These are phyloP conservation scores for Harlomillsia oculata DNA, from an alignment of 1,140 invertebrate genomes.

Conservation along the genomic window DNA sequence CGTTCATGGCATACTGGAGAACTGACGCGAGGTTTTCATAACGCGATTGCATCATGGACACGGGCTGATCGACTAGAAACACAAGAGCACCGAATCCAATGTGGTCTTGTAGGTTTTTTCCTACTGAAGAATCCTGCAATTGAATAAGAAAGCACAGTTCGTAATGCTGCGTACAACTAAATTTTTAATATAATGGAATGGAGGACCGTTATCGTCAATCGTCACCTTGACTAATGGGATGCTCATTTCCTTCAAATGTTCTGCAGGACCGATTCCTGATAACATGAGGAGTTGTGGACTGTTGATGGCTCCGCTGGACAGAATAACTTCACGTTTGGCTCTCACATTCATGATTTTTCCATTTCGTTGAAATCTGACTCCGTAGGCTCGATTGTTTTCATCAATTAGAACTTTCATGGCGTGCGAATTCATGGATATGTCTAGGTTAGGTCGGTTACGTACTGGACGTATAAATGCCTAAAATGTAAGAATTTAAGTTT, in stretches of 20 bases:
- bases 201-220: neutral
- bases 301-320: conserved; percentile 50
- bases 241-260: conserved; percentile 41
- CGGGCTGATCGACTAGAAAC: conserved; percentile 65
- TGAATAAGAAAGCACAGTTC: neutral
- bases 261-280: conserved; percentile 48
- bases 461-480: conserved; percentile 49
- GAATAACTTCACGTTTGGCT: conserved; percentile 47
- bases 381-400: conserved; percentile 44
- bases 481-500: too few species aligned
- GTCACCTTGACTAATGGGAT: conserved; percentile 36
- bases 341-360: conserved; percentile 38
- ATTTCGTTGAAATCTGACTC: conserved; percentile 46
- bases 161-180: neutral
- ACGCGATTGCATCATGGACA: conserved; percentile 67
- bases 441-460: conserved; percentile 48
- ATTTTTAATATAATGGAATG: neutral
- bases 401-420: conserved; percentile 45
- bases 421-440: conserved; percentile 43
- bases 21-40: conserved; percentile 65
- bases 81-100: conserved; percentile 51
- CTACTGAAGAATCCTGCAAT: conserved; percentile 44
- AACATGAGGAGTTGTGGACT: conserved; percentile 52
- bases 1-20: conserved; percentile 65
- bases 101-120: conserved; percentile 63